These are phyloP conservation scores for Monodelphis domestica DNA, from an alignment of 2,797 vertebrate genomes.

Conservation along the genomic window DNA sequence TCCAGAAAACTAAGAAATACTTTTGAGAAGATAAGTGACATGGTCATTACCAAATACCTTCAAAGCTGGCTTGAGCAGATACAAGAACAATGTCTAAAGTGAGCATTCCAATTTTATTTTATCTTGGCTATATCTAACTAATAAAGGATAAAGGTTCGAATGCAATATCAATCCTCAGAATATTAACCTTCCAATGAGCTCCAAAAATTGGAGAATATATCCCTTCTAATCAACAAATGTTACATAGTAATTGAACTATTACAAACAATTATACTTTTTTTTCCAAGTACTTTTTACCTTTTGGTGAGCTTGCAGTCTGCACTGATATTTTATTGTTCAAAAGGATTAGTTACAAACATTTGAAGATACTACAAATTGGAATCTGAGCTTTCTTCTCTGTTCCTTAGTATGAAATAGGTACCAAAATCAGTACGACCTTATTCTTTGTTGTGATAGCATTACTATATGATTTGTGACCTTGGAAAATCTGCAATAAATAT, in stretches of 20 bases:
- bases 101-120: conserved; percentile 10
- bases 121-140: conserved; percentile 20
- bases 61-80: too few species aligned
- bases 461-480: not conserved
- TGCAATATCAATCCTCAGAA: not conserved
- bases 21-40: too few species aligned
- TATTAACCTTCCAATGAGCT: not conserved
- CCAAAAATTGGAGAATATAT: too few species aligned
- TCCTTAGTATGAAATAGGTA: conserved; percentile 75
- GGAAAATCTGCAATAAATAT: not conserved
- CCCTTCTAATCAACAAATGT: not conserved
- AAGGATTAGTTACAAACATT: conserved; percentile 72
- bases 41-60: too few species aligned
- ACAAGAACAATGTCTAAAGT: not conserved
- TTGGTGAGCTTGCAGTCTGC: conserved; percentile 41
- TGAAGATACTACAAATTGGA: conserved; percentile 74
- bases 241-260: conserved; percentile 14
- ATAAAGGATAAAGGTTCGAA: not conserved
- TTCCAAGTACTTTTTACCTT: conserved; percentile 8
- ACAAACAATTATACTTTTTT: conserved; percentile 6
- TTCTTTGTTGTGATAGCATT: conserved; percentile 51
- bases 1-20: too few species aligned
- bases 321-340: conserved; percentile 66
- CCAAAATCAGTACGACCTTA: conserved; percentile 60
- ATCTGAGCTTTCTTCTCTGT: conserved; percentile 68